phyloP scores from a whole-genome alignment of 2,113 vertebrate species.

The Brachypteracias leptosomus region DNA sequence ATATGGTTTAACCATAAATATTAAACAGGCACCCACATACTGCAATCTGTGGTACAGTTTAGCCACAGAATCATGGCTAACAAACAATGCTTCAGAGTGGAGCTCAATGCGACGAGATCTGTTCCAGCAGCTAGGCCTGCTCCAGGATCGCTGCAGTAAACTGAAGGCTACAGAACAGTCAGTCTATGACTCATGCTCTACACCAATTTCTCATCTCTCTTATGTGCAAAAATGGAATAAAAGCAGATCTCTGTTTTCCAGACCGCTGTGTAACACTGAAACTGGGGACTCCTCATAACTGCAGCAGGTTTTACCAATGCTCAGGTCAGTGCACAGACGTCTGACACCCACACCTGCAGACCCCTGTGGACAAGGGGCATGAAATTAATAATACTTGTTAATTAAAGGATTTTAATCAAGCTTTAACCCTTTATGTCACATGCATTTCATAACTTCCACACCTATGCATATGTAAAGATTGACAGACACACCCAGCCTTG shows the following conservation, averaged over 20 bases:
- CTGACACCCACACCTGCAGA: background rate
- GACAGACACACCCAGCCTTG: background rate
- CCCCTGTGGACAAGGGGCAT: background rate
- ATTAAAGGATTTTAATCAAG: background rate
- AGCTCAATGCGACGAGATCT: background rate
- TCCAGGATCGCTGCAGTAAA: background rate
- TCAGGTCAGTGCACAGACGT: background rate
- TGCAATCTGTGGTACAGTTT: background rate
- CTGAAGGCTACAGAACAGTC: background rate
- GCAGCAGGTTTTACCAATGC: background rate
- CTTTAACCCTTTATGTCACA: background rate
- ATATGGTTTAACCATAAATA: background rate
- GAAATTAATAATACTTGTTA: background rate
- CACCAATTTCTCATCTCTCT: background rate
- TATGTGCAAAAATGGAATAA: background rate
- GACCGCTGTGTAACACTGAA: background rate
- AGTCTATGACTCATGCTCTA: background rate
- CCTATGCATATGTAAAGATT: background rate
- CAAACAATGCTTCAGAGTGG: background rate
- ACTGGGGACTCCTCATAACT: background rate
- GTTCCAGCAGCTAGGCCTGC: background rate
- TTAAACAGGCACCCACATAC: background rate
- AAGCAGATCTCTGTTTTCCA: background rate
- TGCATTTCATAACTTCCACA: background rate
- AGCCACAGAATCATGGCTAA: background rate